Conservation (phyloP, 2,888 invertebrate species). For the Torymus tubicola region DNA sequence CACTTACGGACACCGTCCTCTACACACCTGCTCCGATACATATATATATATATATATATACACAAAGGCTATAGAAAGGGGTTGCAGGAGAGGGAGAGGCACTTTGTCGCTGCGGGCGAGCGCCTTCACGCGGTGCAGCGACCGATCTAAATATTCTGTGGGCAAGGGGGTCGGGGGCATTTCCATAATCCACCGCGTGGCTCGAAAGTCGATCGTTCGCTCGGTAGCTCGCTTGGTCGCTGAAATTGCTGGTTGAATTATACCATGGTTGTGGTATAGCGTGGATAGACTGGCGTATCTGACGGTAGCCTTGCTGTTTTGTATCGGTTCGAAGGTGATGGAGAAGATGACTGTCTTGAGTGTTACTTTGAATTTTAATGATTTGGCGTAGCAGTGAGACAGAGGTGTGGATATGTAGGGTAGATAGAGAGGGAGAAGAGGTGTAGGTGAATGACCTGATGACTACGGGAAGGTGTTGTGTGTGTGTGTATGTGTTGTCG, state of each 20-base stretch:
- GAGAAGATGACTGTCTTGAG: neutral
- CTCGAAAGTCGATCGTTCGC: conserved; percentile 37
- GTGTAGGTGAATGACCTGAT: too few relatives aligned
- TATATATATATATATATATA: too few relatives aligned
- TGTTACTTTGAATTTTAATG: conserved; percentile 26
- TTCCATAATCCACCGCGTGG: conserved; percentile 38
- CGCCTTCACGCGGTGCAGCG: neutral
- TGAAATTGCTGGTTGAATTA: conserved; percentile 34
- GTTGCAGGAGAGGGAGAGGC: neutral
- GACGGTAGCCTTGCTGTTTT: too few relatives aligned
- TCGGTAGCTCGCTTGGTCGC: neutral
- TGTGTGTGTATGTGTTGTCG: too few relatives aligned
- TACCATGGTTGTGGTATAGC: neutral
- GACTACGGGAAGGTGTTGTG: too few relatives aligned
- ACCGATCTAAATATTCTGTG: conserved; percentile 45
- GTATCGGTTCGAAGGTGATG: neutral
- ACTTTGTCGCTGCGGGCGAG: conserved; percentile 18
- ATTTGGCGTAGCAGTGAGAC: conserved; percentile 2
- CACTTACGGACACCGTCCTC: too few relatives aligned
- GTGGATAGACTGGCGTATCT: neutral
- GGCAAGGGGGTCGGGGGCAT: conserved; percentile 4
- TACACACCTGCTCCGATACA: too few relatives aligned
- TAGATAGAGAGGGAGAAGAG: too few relatives aligned
- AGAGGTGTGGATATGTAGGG: neutral
- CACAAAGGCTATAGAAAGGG: neutral